Evolutionary conservation across 1,140 invertebrate genomes (phyloP).

Genomic region (Drosophila auraria): DNA sequence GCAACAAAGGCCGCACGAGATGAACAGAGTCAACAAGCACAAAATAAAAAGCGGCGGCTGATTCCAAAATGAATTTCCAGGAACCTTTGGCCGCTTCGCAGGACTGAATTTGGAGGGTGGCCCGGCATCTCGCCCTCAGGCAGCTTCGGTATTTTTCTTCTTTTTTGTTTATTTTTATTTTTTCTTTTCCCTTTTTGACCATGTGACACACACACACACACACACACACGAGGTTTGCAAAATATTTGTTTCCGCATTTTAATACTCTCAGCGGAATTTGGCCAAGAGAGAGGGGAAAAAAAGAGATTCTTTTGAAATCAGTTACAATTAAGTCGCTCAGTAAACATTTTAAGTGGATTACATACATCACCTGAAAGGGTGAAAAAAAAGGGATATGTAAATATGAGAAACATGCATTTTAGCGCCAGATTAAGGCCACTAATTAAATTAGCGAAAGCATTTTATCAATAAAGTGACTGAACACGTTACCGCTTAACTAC

Average conservation of each 20-base stretch:
- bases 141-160: slow-evolving; percentile 11
- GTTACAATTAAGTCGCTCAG: too few species aligned
- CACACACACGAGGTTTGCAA: slow-evolving; percentile 2
- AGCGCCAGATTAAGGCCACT: too few species aligned
- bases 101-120: slow-evolving; percentile 21
- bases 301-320: neutral
- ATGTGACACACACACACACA: slow-evolving; percentile 14
- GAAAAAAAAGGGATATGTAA: too few species aligned
- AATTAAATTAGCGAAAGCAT: too few species aligned
- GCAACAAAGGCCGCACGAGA: slow-evolving; percentile 9
- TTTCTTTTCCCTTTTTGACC: slow-evolving; percentile 2
- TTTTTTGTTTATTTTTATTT: neutral
- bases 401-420: too few species aligned
- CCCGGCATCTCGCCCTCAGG: slow-evolving; percentile 4
- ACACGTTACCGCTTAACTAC: too few species aligned
- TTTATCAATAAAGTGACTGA: too few species aligned
- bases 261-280: slow-evolving; percentile 2
- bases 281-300: neutral
- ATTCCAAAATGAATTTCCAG: slow-evolving; percentile 50
- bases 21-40: slow-evolving; percentile 30
- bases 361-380: too few species aligned
- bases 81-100: slow-evolving; percentile 28
- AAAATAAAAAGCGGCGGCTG: neutral
- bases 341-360: too few species aligned
- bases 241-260: slow-evolving; percentile 40